Percentiles rank a stretch among this genome's conserved stretches.
Conservation (phyloP, 2,113 vertebrate species). For the Dendrocopos noguchii region DNA sequence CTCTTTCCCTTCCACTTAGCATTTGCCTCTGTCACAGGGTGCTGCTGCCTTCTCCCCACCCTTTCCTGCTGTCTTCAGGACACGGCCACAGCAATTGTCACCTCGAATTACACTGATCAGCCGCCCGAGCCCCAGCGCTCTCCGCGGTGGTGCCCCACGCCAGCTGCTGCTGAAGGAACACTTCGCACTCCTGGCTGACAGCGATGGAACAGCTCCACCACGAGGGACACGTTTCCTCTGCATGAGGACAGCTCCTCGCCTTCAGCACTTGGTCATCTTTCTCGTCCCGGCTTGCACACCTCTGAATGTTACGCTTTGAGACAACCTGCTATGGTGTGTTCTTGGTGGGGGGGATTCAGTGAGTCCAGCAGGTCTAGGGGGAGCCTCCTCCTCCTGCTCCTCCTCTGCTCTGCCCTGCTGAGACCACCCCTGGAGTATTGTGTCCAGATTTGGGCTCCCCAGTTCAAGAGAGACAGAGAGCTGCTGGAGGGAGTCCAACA, state of each 20-base stretch:
- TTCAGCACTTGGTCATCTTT: not conserved
- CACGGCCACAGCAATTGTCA: not conserved
- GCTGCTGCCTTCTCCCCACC: not conserved
- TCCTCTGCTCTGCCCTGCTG: no score
- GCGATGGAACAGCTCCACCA: slow-evolving; percentile 45
- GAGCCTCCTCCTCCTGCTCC: no score
- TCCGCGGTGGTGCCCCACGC: not conserved
- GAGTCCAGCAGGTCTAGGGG: no score
- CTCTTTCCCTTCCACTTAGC: slow-evolving; percentile 13
- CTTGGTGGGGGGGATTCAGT: fast-evolving
- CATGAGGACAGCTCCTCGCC: not conserved
- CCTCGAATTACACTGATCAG: slow-evolving; percentile 28
- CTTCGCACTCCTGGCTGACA: slow-evolving; percentile 13
- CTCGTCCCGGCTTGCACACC: not conserved
- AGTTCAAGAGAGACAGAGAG: no score
- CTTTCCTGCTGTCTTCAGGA: slow-evolving; percentile 13
- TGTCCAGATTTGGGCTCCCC: no score
- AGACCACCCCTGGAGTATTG: no score
- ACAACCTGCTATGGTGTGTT: not conserved
- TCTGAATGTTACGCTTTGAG: fast-evolving
- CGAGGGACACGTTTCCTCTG: not conserved
- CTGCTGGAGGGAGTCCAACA: no score
- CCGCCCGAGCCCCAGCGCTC: not conserved
- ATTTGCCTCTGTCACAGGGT: not conserved
- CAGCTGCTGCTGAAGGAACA: not conserved